phyloP scores from a whole-genome alignment of 2,888 invertebrate genomes.

The Anoncus sp. region DNA sequence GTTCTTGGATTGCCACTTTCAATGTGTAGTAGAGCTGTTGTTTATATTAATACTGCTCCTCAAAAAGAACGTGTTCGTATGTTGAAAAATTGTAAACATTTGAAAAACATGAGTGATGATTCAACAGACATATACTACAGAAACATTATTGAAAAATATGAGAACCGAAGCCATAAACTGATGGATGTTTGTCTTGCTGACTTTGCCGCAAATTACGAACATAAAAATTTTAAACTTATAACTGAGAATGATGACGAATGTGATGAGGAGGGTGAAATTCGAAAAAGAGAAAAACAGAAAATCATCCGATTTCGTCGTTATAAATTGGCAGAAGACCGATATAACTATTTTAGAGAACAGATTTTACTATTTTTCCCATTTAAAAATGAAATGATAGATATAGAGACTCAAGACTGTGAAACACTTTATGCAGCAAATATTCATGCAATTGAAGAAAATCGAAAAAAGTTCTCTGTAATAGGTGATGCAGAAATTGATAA shows the following conservation, averaged over 20 bases:
- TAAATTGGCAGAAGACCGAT: slow-evolving; percentile 24
- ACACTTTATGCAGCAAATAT: slow-evolving; percentile 37
- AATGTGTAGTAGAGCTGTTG: slow-evolving; percentile 58
- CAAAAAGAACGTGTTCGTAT: slow-evolving; percentile 53
- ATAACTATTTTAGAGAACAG: slow-evolving; percentile 50
- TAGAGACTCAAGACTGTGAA: slow-evolving; percentile 45
- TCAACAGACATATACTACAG: slow-evolving; percentile 44
- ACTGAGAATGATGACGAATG: slow-evolving; percentile 32
- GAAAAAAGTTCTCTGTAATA: slow-evolving; percentile 26
- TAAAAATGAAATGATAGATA: slow-evolving; percentile 49
- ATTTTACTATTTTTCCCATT: slow-evolving; percentile 53
- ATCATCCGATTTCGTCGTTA: slow-evolving; percentile 34
- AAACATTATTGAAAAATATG: slow-evolving; percentile 38
- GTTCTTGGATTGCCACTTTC: slow-evolving; percentile 64
- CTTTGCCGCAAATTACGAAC: slow-evolving; percentile 30
- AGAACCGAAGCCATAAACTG: not conserved
- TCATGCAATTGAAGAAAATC: slow-evolving; percentile 43
- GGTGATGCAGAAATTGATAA: slow-evolving; percentile 41
- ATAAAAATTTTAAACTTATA: slow-evolving; percentile 16
- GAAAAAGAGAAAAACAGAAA: too few relatives aligned
- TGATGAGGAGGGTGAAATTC: slow-evolving; percentile 4
- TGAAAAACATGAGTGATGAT: slow-evolving; percentile 30
- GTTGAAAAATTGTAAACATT: slow-evolving; percentile 51
- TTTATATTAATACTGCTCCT: slow-evolving; percentile 63
- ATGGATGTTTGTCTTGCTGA: slow-evolving; percentile 40